Conservation (phyloP, 2,113 vertebrate species). For the Rynchops niger region DNA sequence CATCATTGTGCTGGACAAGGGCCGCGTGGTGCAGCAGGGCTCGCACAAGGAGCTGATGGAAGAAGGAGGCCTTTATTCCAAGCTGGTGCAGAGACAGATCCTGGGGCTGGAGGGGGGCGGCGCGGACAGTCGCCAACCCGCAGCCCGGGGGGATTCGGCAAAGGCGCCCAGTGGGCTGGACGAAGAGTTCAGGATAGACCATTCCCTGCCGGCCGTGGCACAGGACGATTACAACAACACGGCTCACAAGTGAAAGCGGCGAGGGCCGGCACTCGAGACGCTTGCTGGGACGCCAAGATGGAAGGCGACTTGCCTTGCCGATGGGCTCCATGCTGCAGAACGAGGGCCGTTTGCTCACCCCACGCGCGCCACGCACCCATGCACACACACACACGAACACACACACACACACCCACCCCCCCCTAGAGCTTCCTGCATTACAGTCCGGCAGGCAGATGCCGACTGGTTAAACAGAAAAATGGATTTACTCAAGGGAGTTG, state of each 20-base stretch:
- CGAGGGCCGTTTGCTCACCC: not conserved
- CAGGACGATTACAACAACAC: slow-evolving; percentile 8
- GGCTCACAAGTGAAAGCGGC: not conserved
- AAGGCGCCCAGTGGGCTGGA: not conserved
- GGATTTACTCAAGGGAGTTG: not conserved
- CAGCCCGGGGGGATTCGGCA: not conserved
- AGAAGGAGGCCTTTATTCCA: slow-evolving; percentile 85
- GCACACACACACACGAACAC: not conserved
- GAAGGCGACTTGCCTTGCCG: not conserved
- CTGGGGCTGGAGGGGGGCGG: slow-evolving; percentile 76
- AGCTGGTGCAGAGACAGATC: slow-evolving; percentile 91
- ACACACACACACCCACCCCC: slow-evolving; percentile 9
- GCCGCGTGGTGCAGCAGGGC: slow-evolving; percentile 88
- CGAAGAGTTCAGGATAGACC: slow-evolving; percentile 66
- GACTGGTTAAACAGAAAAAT: not conserved
- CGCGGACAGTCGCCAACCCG: not conserved
- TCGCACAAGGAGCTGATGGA: slow-evolving; percentile 88
- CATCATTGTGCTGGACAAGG: slow-evolving; percentile 91
- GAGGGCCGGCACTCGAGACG: not conserved
- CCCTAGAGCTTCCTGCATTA: slow-evolving; percentile 36
- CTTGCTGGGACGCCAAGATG: not conserved
- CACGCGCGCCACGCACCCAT: not conserved
- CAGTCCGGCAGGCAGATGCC: not conserved
- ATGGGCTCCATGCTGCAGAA: not conserved
- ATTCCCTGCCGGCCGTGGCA: not conserved